A percentile compares a stretch with the other conserved stretches of the same genome.
Conservation (phyloP, 2,888 invertebrate genomes). For the Euspilapteryx auroguttella region DNA sequence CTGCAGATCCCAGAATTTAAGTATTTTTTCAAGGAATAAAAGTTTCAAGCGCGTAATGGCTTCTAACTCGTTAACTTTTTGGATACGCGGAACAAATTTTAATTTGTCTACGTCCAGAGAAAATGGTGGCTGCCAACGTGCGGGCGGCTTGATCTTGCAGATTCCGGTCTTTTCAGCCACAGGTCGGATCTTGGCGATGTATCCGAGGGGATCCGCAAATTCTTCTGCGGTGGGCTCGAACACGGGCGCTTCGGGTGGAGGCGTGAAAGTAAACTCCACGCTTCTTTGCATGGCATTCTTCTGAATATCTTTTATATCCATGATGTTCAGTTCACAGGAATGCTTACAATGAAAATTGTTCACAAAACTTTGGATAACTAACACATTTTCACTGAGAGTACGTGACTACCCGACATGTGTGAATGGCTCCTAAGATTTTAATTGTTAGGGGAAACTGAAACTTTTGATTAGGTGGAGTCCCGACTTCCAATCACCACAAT, state of each 20-base stretch:
- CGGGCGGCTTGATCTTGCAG: conserved; percentile 76
- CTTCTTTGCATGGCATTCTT: conserved; percentile 57
- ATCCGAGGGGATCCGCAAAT: conserved; percentile 72
- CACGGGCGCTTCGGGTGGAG: conserved; percentile 68
- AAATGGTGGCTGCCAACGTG: conserved; percentile 78
- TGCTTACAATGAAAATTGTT: no score
- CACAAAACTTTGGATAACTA: conserved; percentile 1
- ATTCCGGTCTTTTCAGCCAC: conserved; percentile 74
- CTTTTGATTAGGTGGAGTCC: no score
- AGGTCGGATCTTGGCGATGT: conserved; percentile 73
- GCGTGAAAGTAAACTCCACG: conserved; percentile 51
- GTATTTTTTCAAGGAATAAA: conserved; percentile 72
- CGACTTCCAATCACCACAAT: no score
- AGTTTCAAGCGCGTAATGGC: conserved; percentile 73
- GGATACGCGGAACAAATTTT: conserved; percentile 55
- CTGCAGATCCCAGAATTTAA: conserved; percentile 76
- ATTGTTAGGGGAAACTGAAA: no score
- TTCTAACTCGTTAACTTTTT: conserved; percentile 60
- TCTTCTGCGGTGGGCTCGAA: conserved; percentile 74
- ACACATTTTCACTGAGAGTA: conserved; percentile 21
- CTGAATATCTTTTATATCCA: conserved; percentile 52
- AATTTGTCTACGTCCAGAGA: conserved; percentile 71
- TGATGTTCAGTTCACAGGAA: no score
- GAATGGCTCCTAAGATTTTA: conserved; percentile 60
- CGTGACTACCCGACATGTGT: conserved; percentile 57